A percentile compares a stretch with the other conserved stretches of the same genome.
Conservation (phyloP, 2,113 vertebrate genomes). For the Rissa tridactyla region DNA sequence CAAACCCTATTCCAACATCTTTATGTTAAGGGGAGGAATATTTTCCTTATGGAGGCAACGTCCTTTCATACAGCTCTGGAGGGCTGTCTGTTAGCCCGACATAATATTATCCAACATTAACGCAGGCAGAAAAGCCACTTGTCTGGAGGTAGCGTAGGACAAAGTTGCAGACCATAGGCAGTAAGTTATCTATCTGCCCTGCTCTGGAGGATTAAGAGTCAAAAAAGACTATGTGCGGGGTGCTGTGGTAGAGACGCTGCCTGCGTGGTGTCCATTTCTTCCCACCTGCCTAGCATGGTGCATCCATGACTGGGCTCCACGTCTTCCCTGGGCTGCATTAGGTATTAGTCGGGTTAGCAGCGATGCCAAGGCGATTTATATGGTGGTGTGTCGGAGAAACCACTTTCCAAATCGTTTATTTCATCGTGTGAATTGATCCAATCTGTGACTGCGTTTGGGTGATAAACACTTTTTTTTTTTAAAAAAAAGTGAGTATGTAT, state of each 20-base stretch:
- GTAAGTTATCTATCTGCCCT: background rate
- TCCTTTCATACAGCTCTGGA: background rate
- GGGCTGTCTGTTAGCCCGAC: background rate
- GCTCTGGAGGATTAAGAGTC: background rate
- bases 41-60: background rate
- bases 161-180: background rate
- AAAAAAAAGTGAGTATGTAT: background rate
- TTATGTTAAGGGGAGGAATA: background rate
- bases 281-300: rapidly evolving
- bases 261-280: background rate
- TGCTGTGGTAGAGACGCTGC: background rate
- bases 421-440: background rate
- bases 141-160: background rate
- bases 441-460: background rate
- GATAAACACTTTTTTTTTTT: background rate
- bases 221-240: background rate
- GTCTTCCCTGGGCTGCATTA: background rate
- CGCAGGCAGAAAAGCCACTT: background rate
- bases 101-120: background rate
- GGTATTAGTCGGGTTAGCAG: background rate
- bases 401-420: background rate
- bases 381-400: background rate
- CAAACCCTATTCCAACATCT: background rate
- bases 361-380: background rate
- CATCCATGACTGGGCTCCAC: background rate